phyloP scores from a whole-genome alignment of 1,140 invertebrate genomes.

The Neuroterus valhalla region DNA sequence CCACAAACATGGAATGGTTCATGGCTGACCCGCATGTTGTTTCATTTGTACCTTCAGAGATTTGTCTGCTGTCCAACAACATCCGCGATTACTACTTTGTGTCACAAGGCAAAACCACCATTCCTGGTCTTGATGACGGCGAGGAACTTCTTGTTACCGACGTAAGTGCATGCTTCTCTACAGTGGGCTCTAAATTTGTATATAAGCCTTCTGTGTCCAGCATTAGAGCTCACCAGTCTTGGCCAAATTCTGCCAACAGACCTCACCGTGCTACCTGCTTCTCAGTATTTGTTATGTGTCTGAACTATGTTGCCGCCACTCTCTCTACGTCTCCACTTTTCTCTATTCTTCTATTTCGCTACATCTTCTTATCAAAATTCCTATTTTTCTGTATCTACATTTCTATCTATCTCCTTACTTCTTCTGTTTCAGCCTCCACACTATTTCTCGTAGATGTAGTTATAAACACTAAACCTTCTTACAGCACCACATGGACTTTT shows the following conservation, averaged over 20 bases:
- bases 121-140: constrained; percentile 95
- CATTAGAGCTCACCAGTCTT: constrained; percentile 14
- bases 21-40: constrained; percentile 70
- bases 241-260: not conserved
- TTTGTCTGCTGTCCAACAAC: constrained; percentile 89
- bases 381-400: not conserved
- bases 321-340: constrained; percentile 42
- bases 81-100: constrained; percentile 94
- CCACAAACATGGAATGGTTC: constrained; percentile 65
- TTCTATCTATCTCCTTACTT: constrained; percentile 39
- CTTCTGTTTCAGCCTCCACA: constrained; percentile 31
- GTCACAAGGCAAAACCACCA: constrained; percentile 96
- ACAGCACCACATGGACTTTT: constrained; percentile 46
- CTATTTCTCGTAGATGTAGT: not conserved
- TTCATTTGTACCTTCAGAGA: constrained; percentile 78
- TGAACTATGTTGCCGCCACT: constrained; percentile 39
- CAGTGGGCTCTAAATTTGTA: constrained; percentile 40
- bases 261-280: not conserved
- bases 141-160: constrained; percentile 96
- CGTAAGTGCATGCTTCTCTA: constrained; percentile 82
- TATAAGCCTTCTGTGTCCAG: no score
- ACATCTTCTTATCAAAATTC: constrained; percentile 40
- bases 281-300: constrained; percentile 5
- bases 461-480: constrained; percentile 44
- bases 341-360: constrained; percentile 58